These are phyloP conservation scores for Lasioglossum morio DNA, from an alignment of 2,888 invertebrate species.

Conservation along the genomic window DNA sequence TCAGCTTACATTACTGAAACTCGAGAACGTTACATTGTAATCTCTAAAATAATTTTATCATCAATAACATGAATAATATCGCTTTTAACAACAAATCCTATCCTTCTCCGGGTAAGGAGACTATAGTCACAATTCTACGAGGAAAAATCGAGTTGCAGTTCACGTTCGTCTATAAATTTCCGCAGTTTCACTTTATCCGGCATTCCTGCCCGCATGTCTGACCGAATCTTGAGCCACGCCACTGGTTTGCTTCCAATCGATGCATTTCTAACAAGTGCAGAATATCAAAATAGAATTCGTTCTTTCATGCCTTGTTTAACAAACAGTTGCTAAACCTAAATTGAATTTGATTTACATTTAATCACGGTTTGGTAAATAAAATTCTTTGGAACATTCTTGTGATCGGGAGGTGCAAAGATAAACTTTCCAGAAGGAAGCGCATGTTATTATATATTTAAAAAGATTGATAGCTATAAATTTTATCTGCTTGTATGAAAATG, in stretches of 20 bases:
- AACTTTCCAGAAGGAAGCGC: no score
- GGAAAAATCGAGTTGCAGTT: neutral
- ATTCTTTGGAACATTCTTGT: neutral
- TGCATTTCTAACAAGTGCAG: neutral
- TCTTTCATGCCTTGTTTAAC: neutral
- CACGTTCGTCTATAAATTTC: constrained; percentile 3
- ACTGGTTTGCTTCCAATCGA: constrained; percentile 3
- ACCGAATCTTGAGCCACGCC: neutral
- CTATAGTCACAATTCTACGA: neutral
- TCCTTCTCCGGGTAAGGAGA: neutral
- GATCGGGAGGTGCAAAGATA: no score
- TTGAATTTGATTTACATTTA: neutral
- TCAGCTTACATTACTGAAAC: neutral
- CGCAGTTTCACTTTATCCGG: neutral
- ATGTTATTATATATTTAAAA: no score
- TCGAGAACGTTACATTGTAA: neutral
- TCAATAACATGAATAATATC: neutral
- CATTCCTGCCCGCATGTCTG: neutral
- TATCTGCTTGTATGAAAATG: no score
- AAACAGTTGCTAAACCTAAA: neutral
- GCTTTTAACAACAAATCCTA: neutral
- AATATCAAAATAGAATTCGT: neutral
- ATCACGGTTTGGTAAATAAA: neutral
- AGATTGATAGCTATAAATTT: no score
- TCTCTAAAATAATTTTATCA: neutral